Conservation (phyloP, 64 coral and sea anemone genomes). For the Astreopora myriophthalma region DNA sequence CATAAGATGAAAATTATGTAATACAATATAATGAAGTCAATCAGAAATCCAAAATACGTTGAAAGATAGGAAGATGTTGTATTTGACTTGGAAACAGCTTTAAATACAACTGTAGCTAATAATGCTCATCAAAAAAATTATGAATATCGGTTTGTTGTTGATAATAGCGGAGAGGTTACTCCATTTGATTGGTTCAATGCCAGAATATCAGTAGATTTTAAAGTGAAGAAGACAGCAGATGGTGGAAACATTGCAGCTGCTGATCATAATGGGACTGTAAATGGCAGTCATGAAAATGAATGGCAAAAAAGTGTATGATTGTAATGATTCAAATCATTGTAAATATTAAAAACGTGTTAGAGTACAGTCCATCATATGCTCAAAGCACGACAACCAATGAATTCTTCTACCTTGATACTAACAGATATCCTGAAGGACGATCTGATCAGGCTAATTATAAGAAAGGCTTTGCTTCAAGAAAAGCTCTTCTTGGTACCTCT, state of each 20-base stretch:
- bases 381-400: neutral
- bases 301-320: neutral
- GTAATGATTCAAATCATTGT: neutral
- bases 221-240: neutral
- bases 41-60: neutral
- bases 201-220: neutral
- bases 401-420: constrained; percentile 47
- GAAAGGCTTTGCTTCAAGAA: neutral
- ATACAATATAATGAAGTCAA: neutral
- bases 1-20: neutral
- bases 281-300: neutral
- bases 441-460: neutral
- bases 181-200: neutral
- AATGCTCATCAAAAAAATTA: neutral
- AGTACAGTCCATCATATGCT: neutral
- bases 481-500: neutral
- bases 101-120: neutral
- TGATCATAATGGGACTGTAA: constrained; percentile 3
- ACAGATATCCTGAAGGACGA: neutral
- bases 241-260: neutral
- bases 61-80: constrained; percentile 26
- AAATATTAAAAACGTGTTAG: constrained; percentile 36
- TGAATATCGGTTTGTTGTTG: neutral
- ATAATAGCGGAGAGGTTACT: neutral
- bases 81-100: neutral